A percentile compares a stretch with the other conserved stretches of the same genome.
Conservation (phyloP, 2,113 vertebrate species). For the Hypomesus transpacificus region DNA sequence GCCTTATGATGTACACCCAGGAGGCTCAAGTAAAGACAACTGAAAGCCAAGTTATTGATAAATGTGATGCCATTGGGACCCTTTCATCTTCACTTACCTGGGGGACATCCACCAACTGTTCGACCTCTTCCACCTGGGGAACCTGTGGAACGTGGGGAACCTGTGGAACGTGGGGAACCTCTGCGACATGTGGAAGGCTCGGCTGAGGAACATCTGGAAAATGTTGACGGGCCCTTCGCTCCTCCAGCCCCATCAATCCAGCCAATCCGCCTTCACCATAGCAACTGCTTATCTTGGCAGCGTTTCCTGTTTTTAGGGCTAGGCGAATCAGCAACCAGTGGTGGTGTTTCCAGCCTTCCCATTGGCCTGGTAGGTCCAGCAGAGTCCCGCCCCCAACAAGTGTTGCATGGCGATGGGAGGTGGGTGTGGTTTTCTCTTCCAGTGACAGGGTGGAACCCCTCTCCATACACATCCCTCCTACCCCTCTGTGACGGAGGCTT, state of each 20-base stretch:
- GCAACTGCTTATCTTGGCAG: slow-evolving; percentile 64
- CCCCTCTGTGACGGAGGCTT: slow-evolving; percentile 58
- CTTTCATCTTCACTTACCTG: no score
- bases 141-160: slow-evolving; percentile 41
- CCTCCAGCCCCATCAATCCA: slow-evolving; percentile 65
- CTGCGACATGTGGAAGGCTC: slow-evolving; percentile 36
- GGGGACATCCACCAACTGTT: background rate
- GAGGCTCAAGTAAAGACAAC: no score
- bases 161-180: slow-evolving; percentile 42
- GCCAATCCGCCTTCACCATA: slow-evolving; percentile 72
- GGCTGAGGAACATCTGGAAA: slow-evolving; percentile 47
- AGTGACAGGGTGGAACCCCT: slow-evolving; percentile 45
- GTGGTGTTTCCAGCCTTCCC: slow-evolving; percentile 70
- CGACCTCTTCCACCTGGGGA: slow-evolving; percentile 49
- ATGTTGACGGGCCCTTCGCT: slow-evolving; percentile 32
- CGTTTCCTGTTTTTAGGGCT: slow-evolving; percentile 79
- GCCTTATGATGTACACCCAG: no score
- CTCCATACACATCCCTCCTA: slow-evolving; percentile 34
- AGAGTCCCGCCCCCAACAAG: slow-evolving; percentile 55
- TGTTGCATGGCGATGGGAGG: slow-evolving; percentile 50
- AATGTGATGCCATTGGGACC: no score
- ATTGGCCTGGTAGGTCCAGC: slow-evolving; percentile 62
- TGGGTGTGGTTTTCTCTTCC: slow-evolving; percentile 46
- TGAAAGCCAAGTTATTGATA: no score
- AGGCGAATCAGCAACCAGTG: slow-evolving; percentile 82